Evolutionary conservation across 2,797 vertebrate species (phyloP), one percentile per base, ranked within the genome.

Genomic region (Cyclura pinguis): DNA sequence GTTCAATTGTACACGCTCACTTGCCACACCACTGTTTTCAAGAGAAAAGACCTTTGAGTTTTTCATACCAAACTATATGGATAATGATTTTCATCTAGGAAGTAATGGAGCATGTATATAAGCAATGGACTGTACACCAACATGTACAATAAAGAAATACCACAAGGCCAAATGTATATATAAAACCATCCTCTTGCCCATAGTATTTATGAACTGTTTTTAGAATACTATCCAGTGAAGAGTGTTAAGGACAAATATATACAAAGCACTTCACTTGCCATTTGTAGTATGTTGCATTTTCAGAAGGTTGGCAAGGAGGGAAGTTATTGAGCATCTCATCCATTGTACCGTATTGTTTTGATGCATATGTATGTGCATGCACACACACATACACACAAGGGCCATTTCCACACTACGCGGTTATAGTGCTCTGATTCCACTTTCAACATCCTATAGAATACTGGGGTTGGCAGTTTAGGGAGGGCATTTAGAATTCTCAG

Each of bases 151-250:
- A 92, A 86, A 64, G 92, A 50, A 10, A n/a, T 82, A 83, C 91
- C 89, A 88, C 88, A 88, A 18, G 90, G 84, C 55, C 76, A 42
- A n/a, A 95, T 94, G 92, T 24, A 93, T 93, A 92, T 91, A 90
- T 47, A 47, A 47, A 47, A 92, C 74, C 91, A 89, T 91, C 88
- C 78, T 95, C 86, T 89, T 73, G 55, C 0, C 0, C 80, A 88
- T 50, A 84, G 89, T 80, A n/a, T 89, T 80, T 91, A 84, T 78
- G 29, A 35, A 77, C 77, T 81, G 32, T 80, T 90, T 91, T 22
- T 0, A n/a, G 80, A 92, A 86, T 89, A 89, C 85, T n/a, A 89
- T 47, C 94, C 83, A 89, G 52, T 83, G 88, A 84, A 90, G 88
- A 91, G 72, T 76, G 80, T 55, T 88, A 72, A 82, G 50, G 47